Evolutionary conservation across 2,888 invertebrate genomes (phyloP), one percentile per base, ranked within the genome.

Genomic region (Coelinius sp.): DNA sequence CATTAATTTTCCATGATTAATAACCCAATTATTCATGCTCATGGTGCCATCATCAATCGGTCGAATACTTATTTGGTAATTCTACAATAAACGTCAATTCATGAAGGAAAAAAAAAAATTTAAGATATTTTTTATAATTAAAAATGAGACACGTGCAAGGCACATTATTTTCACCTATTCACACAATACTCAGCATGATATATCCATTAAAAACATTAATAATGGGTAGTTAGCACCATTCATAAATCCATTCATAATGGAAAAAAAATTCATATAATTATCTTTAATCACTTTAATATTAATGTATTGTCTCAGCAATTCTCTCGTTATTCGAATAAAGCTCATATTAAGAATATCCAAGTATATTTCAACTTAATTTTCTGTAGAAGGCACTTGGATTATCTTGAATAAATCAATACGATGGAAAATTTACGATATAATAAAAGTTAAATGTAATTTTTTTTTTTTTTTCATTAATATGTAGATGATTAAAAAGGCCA

Each of bases 111-210:
- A 41, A 62, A 66, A 25, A 14, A 12, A 46, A 49, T 35, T 38
- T 14, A 65, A 38, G 24, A 59, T 12, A 27, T 62, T 49, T 17
- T 62, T n/a, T n/a, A n/a, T n/a, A n/a, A n/a, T n/a, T n/a, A n/a
- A n/a, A n/a, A 35, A 38, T 71, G 78, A 81, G 84, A 84, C 84
- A 85, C 85, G 86, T 84, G 84, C 84, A 86, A 86, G 85, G 86
- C 86, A 85, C 86, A 85, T 81, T 81, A 77, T 81, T 83, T 79
- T 80, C 75, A 17, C 22, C 53, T 62, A n/a, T 53, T 27, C 35
- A 68, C 78, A 78, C 79, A 82, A 85, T 84, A 81, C 85, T 83
- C 17, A 84, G 79, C 76, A 78, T 78, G 70, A 81, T 70, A 72
- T 74, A 64, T 68, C 77, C 68, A 20, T 52, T 52, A 64, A 78